Evolutionary conservation across 2,888 invertebrate genomes (phyloP).

Genomic region (Epinotia demarniana): DNA sequence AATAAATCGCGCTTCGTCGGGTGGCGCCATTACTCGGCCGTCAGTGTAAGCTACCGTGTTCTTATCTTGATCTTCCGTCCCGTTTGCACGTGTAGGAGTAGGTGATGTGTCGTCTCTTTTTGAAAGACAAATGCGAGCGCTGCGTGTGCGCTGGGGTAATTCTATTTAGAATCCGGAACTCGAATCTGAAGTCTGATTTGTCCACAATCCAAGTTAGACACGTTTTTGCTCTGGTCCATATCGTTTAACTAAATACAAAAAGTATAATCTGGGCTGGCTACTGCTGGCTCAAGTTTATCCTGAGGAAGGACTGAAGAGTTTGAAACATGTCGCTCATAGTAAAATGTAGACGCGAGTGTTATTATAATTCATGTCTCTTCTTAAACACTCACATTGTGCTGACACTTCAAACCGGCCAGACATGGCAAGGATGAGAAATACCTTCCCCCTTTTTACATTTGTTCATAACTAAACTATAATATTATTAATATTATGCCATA

Average conservation of each 20-base stretch:
- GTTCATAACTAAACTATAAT: too few species aligned
- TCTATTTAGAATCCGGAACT: slow-evolving; percentile 32
- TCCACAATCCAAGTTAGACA: slow-evolving; percentile 21
- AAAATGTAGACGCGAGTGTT: too few species aligned
- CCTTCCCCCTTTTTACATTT: too few species aligned
- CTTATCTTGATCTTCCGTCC: slow-evolving; percentile 22
- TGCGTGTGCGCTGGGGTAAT: slow-evolving; percentile 15
- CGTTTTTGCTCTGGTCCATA: background rate
- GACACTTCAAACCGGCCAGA: too few species aligned
- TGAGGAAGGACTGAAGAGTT: too few species aligned
- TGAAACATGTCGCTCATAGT: too few species aligned
- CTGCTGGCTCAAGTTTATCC: too few species aligned
- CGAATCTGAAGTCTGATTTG: slow-evolving; percentile 19
- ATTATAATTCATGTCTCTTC: too few species aligned
- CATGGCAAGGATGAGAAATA: too few species aligned
- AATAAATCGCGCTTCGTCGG: slow-evolving; percentile 55
- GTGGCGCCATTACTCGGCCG: slow-evolving; percentile 65
- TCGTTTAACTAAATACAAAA: background rate
- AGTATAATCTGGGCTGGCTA: too few species aligned
- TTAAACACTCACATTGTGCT: too few species aligned
- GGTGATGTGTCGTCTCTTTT: slow-evolving; percentile 24
- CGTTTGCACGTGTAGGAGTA: background rate
- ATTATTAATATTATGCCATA: too few species aligned
- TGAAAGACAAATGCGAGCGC: slow-evolving; percentile 28
- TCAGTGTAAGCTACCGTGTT: slow-evolving; percentile 43